Evolutionary conservation across 2,113 vertebrate genomes (phyloP).

Genomic region (Stegostoma tigrinum): DNA sequence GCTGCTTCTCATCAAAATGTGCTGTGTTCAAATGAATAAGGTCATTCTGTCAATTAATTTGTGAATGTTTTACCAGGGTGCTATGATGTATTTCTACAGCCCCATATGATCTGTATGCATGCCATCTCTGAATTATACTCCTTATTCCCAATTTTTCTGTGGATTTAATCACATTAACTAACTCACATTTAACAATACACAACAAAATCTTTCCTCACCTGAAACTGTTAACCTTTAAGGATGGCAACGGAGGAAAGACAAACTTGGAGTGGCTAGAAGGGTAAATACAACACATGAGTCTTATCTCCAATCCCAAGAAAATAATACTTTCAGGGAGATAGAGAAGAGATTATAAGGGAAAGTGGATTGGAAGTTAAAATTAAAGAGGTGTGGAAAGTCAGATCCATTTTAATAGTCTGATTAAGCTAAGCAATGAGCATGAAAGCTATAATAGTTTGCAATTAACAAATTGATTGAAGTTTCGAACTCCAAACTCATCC

Average conservation of each 20-base stretch:
- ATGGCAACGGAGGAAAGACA: background rate
- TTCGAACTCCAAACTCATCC: background rate
- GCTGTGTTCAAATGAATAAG: background rate
- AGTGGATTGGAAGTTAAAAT: background rate
- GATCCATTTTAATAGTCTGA: background rate
- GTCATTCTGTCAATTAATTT: background rate
- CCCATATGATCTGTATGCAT: background rate
- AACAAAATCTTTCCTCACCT: background rate
- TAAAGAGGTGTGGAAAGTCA: background rate
- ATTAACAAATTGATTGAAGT: constrained; percentile 1
- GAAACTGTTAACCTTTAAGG: background rate
- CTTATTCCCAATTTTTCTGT: background rate
- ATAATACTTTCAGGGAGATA: background rate
- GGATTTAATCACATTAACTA: background rate
- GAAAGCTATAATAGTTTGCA: background rate
- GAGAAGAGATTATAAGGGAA: background rate
- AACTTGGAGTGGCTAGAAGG: background rate
- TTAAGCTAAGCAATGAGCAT: background rate
- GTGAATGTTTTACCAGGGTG: background rate
- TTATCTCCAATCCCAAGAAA: background rate
- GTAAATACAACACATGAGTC: background rate
- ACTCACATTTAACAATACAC: background rate
- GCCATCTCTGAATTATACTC: background rate
- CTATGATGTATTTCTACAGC: background rate
- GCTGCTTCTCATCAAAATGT: background rate